These are phyloP conservation scores for Tribolium freemani DNA, from an alignment of 2,888 invertebrate genomes.

Conservation along the genomic window DNA sequence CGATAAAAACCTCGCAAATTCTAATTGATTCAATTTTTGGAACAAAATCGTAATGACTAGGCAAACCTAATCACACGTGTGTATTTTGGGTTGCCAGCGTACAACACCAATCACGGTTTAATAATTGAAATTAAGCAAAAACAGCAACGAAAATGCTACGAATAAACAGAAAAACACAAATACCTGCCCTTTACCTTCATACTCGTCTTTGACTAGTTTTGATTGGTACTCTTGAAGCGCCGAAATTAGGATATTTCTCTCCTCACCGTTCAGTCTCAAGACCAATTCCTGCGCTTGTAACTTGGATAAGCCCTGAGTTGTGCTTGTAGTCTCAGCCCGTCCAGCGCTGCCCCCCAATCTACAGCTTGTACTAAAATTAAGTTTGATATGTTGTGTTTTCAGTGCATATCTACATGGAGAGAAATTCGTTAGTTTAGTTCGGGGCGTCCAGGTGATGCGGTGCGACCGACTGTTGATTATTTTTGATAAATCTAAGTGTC, in stretches of 20 bases:
- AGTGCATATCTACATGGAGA: slow-evolving; percentile 27
- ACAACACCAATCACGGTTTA: background rate
- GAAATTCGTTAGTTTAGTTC: slow-evolving; percentile 48
- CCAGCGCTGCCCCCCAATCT: slow-evolving; percentile 62
- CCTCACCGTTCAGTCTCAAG: slow-evolving; percentile 79
- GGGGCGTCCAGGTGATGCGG: slow-evolving; percentile 35
- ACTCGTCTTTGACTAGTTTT: slow-evolving; percentile 81
- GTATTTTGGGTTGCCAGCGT: background rate
- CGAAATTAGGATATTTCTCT: slow-evolving; percentile 76
- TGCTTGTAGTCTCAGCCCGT: slow-evolving; percentile 65
- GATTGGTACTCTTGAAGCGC: slow-evolving; percentile 84
- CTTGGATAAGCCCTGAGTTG: slow-evolving; percentile 70
- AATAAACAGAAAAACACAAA: slow-evolving; percentile 44
- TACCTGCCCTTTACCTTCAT: slow-evolving; percentile 75
- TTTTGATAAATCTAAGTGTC: slow-evolving; percentile 40
- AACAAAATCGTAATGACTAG: background rate
- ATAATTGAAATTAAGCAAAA: slow-evolving; percentile 6
- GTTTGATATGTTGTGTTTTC: background rate
- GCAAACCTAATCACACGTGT: background rate
- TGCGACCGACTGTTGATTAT: slow-evolving; percentile 34
- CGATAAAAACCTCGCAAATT: too few relatives aligned
- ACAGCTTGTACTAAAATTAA: slow-evolving; percentile 55
- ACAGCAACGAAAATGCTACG: slow-evolving; percentile 23
- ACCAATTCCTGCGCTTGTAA: slow-evolving; percentile 82
- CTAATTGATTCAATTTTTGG: too few relatives aligned